Evolutionary conservation across 2,113 vertebrate species (phyloP).

Genomic region (Stegostoma tigrinum): DNA sequence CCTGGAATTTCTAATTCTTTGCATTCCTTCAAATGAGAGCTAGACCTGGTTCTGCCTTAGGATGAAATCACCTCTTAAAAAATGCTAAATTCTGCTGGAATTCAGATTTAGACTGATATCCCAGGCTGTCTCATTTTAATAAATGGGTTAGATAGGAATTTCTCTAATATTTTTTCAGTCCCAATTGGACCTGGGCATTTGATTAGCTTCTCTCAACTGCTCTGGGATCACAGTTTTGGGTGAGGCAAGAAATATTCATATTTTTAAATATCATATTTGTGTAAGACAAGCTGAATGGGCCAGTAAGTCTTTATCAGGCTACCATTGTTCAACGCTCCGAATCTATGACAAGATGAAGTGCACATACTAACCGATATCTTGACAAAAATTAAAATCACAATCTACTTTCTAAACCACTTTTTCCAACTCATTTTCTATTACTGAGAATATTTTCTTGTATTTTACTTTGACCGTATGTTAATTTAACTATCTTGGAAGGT

Average conservation of each 20-base stretch:
- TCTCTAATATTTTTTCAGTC: neutral
- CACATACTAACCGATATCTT: neutral
- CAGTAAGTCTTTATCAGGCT: neutral
- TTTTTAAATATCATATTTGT: neutral
- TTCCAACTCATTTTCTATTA: neutral
- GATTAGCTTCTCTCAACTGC: too few relatives aligned
- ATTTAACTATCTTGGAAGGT: neutral
- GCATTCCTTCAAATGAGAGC: neutral
- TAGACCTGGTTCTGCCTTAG: neutral
- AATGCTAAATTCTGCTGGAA: neutral
- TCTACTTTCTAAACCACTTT: neutral
- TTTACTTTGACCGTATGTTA: neutral
- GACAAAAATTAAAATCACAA: neutral
- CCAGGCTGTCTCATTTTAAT: too few relatives aligned
- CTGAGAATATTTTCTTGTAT: neutral
- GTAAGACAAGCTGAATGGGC: neutral
- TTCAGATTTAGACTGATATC: neutral
- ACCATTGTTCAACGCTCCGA: neutral
- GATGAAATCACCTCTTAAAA: neutral
- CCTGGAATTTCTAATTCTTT: too few relatives aligned
- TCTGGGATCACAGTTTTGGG: neutral
- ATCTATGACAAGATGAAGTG: neutral
- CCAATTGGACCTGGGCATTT: neutral
- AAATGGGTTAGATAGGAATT: neutral
- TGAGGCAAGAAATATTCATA: neutral